phyloP scores from a whole-genome alignment of 2,888 invertebrate species.

The Malthinus seriepunctatus region DNA sequence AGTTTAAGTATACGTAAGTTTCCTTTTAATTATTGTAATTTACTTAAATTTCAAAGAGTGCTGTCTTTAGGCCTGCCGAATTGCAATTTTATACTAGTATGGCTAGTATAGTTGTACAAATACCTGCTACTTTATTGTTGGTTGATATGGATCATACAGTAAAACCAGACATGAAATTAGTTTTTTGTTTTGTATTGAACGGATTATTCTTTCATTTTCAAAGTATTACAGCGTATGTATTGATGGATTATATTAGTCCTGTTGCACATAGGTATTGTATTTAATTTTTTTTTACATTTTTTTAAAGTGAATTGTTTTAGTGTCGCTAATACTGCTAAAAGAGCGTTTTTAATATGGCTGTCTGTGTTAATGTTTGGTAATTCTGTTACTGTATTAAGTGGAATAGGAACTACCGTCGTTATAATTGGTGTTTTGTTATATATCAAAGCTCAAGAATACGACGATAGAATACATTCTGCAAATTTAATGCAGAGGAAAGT shows the following conservation, averaged over 20 bases:
- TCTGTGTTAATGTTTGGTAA: constrained; percentile 76
- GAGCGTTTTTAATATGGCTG: constrained; percentile 78
- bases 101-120: constrained; percentile 72
- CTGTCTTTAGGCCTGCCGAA: constrained; percentile 68
- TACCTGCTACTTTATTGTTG: constrained; percentile 69
- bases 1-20: constrained; percentile 74
- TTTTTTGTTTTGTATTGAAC: constrained; percentile 67
- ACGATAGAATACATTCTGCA: constrained; percentile 50
- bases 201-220: constrained; percentile 80
- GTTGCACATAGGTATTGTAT: constrained; percentile 71
- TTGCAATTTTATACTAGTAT: constrained; percentile 78
- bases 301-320: constrained; percentile 53
- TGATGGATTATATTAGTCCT: constrained; percentile 80
- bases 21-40: constrained; percentile 8
- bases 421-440: constrained; percentile 74
- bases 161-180: constrained; percentile 55
- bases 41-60: constrained; percentile 2
- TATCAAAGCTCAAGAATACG: constrained; percentile 70
- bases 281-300: not conserved
- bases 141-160: constrained; percentile 63
- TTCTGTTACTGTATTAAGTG: constrained; percentile 72
- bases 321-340: constrained; percentile 78
- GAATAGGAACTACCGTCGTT: constrained; percentile 71
- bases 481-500: constrained; percentile 52
- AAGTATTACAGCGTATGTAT: constrained; percentile 77